Conservation (phyloP, 1,140 invertebrate genomes). For the Pinna nobilis region DNA sequence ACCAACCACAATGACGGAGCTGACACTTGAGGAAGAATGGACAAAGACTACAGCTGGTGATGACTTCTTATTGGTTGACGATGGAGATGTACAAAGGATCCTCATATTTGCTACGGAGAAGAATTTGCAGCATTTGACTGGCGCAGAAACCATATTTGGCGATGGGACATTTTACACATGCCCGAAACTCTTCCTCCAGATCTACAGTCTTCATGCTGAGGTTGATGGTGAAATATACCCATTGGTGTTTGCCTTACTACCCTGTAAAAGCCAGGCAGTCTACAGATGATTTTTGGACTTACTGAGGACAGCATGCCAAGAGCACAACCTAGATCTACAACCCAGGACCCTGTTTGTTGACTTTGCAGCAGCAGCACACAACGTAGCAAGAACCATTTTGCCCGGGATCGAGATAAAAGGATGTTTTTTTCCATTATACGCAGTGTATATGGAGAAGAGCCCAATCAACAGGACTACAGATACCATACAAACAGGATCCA, state of each 20-base stretch:
- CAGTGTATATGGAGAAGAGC: conserved; percentile 18
- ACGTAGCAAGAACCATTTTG: neutral
- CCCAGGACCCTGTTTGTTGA: conserved; percentile 14
- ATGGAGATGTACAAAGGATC: conserved; percentile 10
- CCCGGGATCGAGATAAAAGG: conserved; percentile 15
- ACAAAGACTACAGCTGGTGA: conserved; percentile 9
- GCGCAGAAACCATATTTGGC: conserved; percentile 7
- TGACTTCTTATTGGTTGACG: conserved; percentile 20
- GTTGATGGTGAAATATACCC: conserved; percentile 22
- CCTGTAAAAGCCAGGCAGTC: neutral
- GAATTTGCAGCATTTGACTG: neutral
- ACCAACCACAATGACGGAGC: neutral
- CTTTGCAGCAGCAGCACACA: conserved; percentile 9
- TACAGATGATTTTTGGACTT: conserved; percentile 1
- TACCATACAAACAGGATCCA: neutral
- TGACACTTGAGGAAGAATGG: neutral
- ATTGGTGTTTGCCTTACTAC: conserved; percentile 16
- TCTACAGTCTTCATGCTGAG: conserved; percentile 11
- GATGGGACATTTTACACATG: conserved; percentile 35
- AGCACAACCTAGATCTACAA: neutral
- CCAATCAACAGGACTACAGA: conserved; percentile 10
- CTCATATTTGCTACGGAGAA: conserved; percentile 16
- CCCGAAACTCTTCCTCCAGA: conserved; percentile 19
- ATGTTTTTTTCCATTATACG: conserved; percentile 25
- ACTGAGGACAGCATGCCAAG: conserved; percentile 6